Base-by-base conservation (phyloP, 2,113 vertebrate species). In the Oxygymnocypris stewartii region DNA sequence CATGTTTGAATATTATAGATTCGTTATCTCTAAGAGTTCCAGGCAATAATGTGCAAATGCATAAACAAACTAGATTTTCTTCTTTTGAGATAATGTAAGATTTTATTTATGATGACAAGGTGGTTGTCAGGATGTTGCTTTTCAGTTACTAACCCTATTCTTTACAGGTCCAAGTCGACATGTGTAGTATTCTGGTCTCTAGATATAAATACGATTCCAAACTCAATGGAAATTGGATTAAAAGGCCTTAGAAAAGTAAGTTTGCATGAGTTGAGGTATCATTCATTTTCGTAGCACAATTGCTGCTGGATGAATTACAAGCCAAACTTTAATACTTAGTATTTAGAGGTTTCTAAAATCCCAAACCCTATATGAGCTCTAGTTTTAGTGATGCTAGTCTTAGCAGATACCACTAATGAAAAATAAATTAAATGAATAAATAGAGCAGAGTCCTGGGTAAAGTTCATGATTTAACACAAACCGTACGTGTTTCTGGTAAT, bases 361-460 rank as follows among this genome's bases (percentile, higher is more conserved):
- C 69, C 37, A 37, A 40, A 11, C 71, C 2, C 31, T 31, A 31
- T 31, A 42, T 35, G 18, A 74, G 63, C 4, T 51, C 14, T 44
- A 74, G 71, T 16, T 75, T 75, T 44, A n/a, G 42, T 0, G 9
- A 31, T 16, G 44, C 25, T 77, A 31, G n/a, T 78, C 25, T 31
- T 14, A n/a, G 35, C 71, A 42, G 47, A 77, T n/a, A 49, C 44
- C n/a, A 25, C 44, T 49, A 78, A 86, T 85, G 88, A 90, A 93
- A 91, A 88, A 90, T 89, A 31, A 31, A 89, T 87, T 83, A 86
- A 84, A 91, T 91, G 79, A 88, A 88, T 91, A 92, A 92, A 90
- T 91, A 92, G 92, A 93, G 51, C 5, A 16, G 89, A 87, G 90
- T 85, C n/a, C 71, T 67, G 89, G 67, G 85, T 87, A 88, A 82